These are phyloP conservation scores for Bombyx huttoni DNA, from an alignment of 2,888 invertebrate genomes.

Conservation along the genomic window DNA sequence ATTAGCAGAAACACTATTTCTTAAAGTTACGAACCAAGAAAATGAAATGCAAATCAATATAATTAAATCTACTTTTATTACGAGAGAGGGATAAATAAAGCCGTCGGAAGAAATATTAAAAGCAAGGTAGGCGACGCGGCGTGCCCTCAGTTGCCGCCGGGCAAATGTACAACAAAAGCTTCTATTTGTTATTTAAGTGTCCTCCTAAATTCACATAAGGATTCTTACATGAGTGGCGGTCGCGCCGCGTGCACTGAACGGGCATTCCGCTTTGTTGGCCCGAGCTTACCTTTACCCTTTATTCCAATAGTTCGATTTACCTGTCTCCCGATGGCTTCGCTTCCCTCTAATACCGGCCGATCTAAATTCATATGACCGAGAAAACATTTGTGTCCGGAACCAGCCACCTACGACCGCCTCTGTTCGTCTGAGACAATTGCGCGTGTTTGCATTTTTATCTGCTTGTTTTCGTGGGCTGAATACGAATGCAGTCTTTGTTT, in stretches of 20 bases:
- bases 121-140: not conserved
- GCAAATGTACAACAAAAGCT: conserved; percentile 1
- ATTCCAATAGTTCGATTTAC: conserved; percentile 47
- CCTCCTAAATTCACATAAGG: conserved; percentile 22
- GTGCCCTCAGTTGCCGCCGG: not conserved
- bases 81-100: not conserved
- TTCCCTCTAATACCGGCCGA: conserved; percentile 55
- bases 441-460: conserved; percentile 68
- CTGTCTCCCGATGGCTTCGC: conserved; percentile 48
- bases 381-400: conserved; percentile 60
- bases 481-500: conserved; percentile 61
- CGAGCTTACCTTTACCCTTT: conserved; percentile 34
- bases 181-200: conserved; percentile 4
- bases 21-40: not conserved
- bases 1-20: not conserved
- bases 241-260: conserved; percentile 27
- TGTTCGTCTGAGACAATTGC: conserved; percentile 63
- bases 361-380: conserved; percentile 65
- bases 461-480: conserved; percentile 66
- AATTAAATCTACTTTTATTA: not conserved
- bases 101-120: not conserved
- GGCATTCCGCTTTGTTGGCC: conserved; percentile 18
- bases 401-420: conserved; percentile 24
- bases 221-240: conserved; percentile 17
- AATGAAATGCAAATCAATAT: not conserved